phyloP scores from a whole-genome alignment of 1,140 invertebrate genomes.

The Penaeus indicus region DNA sequence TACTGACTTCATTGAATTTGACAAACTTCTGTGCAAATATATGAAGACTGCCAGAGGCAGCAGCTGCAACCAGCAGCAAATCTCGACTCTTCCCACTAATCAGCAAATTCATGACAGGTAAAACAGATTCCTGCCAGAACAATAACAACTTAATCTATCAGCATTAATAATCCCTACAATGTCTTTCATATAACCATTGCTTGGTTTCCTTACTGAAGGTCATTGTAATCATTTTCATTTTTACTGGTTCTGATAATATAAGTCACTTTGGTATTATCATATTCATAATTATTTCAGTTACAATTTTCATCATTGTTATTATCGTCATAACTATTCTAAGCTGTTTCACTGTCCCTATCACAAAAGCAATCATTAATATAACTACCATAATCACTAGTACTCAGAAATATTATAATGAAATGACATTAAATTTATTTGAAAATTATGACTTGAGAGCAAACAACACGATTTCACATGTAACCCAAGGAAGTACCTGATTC shows the following conservation, averaged over 20 bases:
- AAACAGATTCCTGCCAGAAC: conserved; percentile 54
- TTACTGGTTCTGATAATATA: too few species aligned
- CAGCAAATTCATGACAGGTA: conserved; percentile 61
- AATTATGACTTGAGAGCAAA: too few species aligned
- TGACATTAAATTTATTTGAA: too few species aligned
- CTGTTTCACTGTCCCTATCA: neutral
- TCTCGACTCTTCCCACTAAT: conserved; percentile 65
- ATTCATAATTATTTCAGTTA: neutral
- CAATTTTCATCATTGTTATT: neutral
- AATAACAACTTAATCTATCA: neutral
- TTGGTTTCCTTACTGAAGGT: too few species aligned
- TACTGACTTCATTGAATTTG: conserved; percentile 63
- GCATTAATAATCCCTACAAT: neutral
- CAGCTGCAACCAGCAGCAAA: conserved; percentile 57
- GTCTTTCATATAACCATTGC: too few species aligned
- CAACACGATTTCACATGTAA: too few species aligned
- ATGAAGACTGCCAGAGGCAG: conserved; percentile 57
- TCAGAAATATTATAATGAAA: too few species aligned
- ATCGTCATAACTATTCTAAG: neutral
- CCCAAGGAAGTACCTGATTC: conserved; percentile 39
- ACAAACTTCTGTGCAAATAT: conserved; percentile 65
- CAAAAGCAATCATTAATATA: neutral
- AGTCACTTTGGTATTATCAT: too few species aligned
- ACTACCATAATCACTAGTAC: neutral
- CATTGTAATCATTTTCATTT: too few species aligned